These are phyloP conservation scores for Erebia palarica DNA, from an alignment of 2,888 invertebrate genomes.

Conservation along the genomic window DNA sequence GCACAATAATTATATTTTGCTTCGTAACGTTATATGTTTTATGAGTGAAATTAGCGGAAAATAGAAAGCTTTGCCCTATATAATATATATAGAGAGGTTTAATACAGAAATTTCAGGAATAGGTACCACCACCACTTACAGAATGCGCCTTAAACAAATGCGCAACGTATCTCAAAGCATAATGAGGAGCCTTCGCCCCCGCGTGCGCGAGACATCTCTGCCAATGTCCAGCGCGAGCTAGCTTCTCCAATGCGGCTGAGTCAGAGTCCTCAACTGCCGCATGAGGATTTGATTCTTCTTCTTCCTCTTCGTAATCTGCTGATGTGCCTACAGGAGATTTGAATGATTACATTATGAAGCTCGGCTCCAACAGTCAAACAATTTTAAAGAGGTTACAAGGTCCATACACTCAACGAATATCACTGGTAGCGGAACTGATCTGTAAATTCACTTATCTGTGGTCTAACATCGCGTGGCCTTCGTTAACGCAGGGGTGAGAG, in stretches of 20 bases:
- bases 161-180: slow-evolving; percentile 68
- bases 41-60: background rate
- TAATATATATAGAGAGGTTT: too few species aligned
- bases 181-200: slow-evolving; percentile 63
- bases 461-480: too few species aligned
- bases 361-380: too few species aligned
- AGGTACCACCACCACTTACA: slow-evolving; percentile 47
- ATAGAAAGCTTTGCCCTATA: too few species aligned
- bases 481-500: too few species aligned
- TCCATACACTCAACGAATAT: too few species aligned
- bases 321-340: slow-evolving; percentile 44
- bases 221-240: slow-evolving; percentile 76
- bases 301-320: slow-evolving; percentile 53
- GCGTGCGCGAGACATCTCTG: slow-evolving; percentile 73
- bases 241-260: slow-evolving; percentile 60
- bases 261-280: slow-evolving; percentile 39
- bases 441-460: too few species aligned
- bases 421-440: too few species aligned
- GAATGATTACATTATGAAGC: background rate
- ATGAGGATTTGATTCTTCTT: slow-evolving; percentile 42
- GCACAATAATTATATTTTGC: too few species aligned
- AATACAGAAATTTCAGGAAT: too few species aligned
- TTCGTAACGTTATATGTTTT: too few species aligned
- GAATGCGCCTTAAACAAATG: slow-evolving; percentile 68
- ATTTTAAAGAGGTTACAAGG: too few species aligned